A percentile compares a stretch with the other conserved stretches of the same genome.
phyloP scores from a whole-genome alignment of 2,113 vertebrate genomes.

The Callospermophilus lateralis region DNA sequence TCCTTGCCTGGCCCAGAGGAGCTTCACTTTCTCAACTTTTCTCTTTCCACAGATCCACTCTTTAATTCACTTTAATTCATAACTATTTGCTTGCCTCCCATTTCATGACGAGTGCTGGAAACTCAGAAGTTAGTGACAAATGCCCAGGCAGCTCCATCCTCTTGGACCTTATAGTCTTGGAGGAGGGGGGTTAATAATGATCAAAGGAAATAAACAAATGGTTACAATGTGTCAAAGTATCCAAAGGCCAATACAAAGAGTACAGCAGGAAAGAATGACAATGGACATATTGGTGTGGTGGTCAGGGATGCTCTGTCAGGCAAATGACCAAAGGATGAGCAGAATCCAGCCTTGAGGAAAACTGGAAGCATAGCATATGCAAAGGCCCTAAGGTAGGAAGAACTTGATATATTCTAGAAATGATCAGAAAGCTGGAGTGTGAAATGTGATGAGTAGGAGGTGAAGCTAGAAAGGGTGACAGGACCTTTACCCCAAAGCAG shows the following conservation, averaged over 20 bases:
- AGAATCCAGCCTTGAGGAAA: neutral
- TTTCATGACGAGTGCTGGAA: neutral
- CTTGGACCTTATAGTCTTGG: neutral
- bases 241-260: neutral
- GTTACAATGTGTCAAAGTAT: neutral
- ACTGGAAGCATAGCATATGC: neutral
- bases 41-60: neutral
- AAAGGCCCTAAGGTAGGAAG: neutral
- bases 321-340: neutral
- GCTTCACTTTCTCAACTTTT: neutral
- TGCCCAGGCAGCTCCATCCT: neutral
- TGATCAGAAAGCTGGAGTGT: neutral
- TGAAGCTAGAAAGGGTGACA: neutral
- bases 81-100: neutral
- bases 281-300: neutral
- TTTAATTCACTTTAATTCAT: neutral
- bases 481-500: neutral
- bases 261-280: neutral
- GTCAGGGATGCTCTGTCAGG: neutral
- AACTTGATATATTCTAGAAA: neutral
- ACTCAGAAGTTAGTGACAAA: neutral
- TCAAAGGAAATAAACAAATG: neutral
- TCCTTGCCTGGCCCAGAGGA: neutral
- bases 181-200: slow-evolving; percentile 14
- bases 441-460: neutral